Percentiles rank a stretch among this genome's conserved stretches.
These are phyloP conservation scores for Wasmannia auropunctata DNA, from an alignment of 1,140 invertebrate genomes.

Conservation along the genomic window DNA sequence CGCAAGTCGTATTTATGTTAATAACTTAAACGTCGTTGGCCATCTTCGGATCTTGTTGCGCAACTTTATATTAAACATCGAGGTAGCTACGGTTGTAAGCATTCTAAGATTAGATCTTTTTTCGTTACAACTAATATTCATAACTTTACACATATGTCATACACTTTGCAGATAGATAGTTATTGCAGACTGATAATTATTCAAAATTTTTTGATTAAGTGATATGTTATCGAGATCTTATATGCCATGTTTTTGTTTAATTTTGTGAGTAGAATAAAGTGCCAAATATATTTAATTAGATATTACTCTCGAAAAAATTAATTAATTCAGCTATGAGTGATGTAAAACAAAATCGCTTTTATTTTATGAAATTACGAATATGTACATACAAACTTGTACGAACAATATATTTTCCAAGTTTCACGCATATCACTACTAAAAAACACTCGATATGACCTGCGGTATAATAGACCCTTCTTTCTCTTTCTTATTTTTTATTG, in stretches of 20 bases:
- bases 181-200: constrained; percentile 8
- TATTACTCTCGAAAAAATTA: background rate
- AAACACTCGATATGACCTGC: constrained; percentile 68
- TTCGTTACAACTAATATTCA: background rate
- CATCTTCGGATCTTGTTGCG: constrained; percentile 10
- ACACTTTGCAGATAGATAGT: constrained; percentile 4
- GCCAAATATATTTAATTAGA: background rate
- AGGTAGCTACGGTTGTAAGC: constrained; percentile 15
- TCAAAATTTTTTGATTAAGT: background rate
- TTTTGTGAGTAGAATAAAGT: background rate
- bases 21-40: background rate
- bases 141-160: background rate
- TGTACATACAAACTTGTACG: background rate
- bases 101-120: constrained; percentile 20
- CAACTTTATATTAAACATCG: constrained; percentile 22
- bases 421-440: constrained; percentile 63
- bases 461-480: constrained; percentile 74
- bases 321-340: background rate
- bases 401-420: constrained; percentile 53
- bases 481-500: too few relatives aligned
- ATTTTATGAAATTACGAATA: background rate
- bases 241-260: background rate
- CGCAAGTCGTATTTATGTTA: background rate
- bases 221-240: background rate
- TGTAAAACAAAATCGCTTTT: background rate